Percentiles rank a stretch among this genome's conserved stretches.
Evolutionary conservation across 2,888 invertebrate species (phyloP).

Genomic region (Polymixis flavicincta): DNA sequence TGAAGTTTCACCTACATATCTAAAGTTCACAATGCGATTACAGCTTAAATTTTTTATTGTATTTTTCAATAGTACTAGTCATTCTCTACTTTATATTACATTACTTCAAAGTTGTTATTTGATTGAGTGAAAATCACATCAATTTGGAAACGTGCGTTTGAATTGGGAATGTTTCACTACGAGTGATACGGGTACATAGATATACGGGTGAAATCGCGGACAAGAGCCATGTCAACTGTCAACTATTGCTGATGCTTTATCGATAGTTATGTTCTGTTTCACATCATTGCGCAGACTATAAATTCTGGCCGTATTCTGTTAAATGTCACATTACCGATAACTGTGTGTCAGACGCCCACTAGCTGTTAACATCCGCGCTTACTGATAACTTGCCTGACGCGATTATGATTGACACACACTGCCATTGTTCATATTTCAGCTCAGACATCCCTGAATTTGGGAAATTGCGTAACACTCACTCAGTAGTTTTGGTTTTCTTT

Average conservation of each 20-base stretch:
- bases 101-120: neutral
- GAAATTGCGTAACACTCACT: too few species aligned
- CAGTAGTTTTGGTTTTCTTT: too few species aligned
- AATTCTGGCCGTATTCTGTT: constrained; percentile 20
- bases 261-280: neutral
- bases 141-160: neutral
- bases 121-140: neutral
- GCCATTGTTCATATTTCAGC: constrained; percentile 52
- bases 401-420: constrained; percentile 54
- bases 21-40: too few species aligned
- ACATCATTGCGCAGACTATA: neutral
- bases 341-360: constrained; percentile 53
- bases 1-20: too few species aligned
- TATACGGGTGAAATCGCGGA: neutral
- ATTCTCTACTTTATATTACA: neutral
- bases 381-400: constrained; percentile 50
- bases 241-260: neutral
- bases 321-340: constrained; percentile 33
- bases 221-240: neutral
- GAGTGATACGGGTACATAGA: too few species aligned
- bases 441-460: constrained; percentile 35
- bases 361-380: constrained; percentile 55
- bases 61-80: neutral
- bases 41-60: too few species aligned
- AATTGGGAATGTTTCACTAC: neutral